These are phyloP conservation scores for Anguilla megastoma DNA, from an alignment of 2,797 vertebrate genomes.

Conservation along the genomic window DNA sequence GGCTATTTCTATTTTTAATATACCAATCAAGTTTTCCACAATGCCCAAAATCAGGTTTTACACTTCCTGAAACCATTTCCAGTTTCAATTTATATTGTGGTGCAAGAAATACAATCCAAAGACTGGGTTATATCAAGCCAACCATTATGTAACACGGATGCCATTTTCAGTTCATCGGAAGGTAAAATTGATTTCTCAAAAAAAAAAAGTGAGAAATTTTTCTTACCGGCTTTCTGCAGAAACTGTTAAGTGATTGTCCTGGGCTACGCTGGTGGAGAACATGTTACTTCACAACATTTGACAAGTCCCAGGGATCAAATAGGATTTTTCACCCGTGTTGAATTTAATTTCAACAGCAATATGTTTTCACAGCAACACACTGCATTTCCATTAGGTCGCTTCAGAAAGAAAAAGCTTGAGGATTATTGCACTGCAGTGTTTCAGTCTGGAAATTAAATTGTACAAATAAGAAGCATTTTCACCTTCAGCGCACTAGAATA, in stretches of 20 bases:
- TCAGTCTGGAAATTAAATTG: background rate
- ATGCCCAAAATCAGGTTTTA: conserved; percentile 9
- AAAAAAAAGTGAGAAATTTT: background rate
- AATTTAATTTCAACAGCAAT: conserved; percentile 3
- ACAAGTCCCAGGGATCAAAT: conserved; percentile 1
- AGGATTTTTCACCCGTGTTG: background rate
- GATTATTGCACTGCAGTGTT: background rate
- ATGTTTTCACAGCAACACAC: background rate
- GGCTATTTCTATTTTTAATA: background rate
- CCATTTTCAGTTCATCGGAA: conserved; percentile 12
- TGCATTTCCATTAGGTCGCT: background rate
- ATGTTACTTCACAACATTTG: background rate
- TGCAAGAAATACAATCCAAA: background rate
- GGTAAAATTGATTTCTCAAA: conserved; percentile 14
- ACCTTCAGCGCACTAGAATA: background rate
- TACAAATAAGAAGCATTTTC: background rate
- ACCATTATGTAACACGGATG: background rate
- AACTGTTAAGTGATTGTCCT: background rate
- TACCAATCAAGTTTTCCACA: background rate
- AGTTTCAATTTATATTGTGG: conserved; percentile 13
- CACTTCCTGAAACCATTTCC: conserved; percentile 5
- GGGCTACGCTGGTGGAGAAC: background rate
- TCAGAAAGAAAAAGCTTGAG: background rate
- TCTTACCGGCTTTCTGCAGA: background rate
- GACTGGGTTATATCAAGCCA: background rate